A percentile compares a stretch with the other conserved stretches of the same genome.
These are phyloP conservation scores for Saturnia pavonia DNA, from an alignment of 2,888 invertebrate genomes.

Conservation along the genomic window DNA sequence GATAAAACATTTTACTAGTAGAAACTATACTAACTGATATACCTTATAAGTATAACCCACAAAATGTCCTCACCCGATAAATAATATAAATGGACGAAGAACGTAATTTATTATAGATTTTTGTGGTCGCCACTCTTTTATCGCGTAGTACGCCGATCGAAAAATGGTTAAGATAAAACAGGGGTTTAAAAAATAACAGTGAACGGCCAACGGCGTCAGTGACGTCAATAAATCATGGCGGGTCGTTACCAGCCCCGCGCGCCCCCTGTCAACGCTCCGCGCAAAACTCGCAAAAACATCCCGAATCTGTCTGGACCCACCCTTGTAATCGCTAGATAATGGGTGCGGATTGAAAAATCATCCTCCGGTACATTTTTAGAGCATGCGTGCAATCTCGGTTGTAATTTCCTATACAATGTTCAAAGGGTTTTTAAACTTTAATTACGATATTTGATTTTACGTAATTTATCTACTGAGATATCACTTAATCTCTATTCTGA, in stretches of 20 bases:
- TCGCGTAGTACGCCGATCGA: conserved; percentile 51
- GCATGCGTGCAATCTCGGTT: conserved; percentile 29
- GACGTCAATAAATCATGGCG: conserved; percentile 69
- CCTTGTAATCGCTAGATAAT: conserved; percentile 79
- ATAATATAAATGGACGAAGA: background rate
- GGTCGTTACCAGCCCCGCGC: conserved; percentile 51
- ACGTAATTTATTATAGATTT: conserved; percentile 17
- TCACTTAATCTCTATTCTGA: too few relatives aligned
- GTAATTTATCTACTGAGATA: too few relatives aligned
- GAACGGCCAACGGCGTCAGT: conserved; percentile 49
- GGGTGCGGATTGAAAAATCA: conserved; percentile 77
- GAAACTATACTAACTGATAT: background rate
- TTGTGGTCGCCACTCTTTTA: conserved; percentile 23
- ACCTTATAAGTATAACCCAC: background rate
- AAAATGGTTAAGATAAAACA: conserved; percentile 65
- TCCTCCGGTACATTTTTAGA: conserved; percentile 63
- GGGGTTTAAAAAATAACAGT: conserved; percentile 65
- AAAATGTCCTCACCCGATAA: conserved; percentile 6
- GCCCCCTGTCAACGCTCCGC: conserved; percentile 51
- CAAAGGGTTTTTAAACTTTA: background rate
- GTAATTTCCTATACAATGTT: background rate
- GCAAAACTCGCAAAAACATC: conserved; percentile 64
- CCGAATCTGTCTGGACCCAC: conserved; percentile 73
- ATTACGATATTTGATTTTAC: too few relatives aligned
- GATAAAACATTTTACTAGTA: background rate